Evolutionary conservation across 2,888 invertebrate species (phyloP).

Genomic region (Nemurella pictetii): DNA sequence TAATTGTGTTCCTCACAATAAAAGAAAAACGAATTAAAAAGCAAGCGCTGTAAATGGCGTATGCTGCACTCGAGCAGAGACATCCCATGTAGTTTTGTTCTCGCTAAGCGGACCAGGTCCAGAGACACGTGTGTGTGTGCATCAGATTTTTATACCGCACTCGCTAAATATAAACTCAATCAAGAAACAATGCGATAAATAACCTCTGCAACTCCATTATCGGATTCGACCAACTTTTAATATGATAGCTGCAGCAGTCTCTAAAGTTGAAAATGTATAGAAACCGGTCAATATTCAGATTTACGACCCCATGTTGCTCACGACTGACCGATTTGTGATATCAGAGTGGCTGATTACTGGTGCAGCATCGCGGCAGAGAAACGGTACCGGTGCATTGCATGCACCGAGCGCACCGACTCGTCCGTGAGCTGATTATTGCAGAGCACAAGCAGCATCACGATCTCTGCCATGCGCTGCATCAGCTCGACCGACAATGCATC

Average conservation of each 20-base stretch:
- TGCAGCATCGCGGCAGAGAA: not conserved
- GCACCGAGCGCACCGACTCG: not conserved
- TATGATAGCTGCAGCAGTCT: not conserved
- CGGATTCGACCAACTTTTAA: not conserved
- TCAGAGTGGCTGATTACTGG: not conserved
- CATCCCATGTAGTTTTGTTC: not conserved
- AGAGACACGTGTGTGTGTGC: not conserved
- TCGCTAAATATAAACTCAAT: not conserved
- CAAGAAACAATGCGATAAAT: too few species aligned
- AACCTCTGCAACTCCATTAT: too few species aligned
- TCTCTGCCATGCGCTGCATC: too few species aligned
- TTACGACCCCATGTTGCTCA: not conserved
- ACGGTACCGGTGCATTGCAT: not conserved
- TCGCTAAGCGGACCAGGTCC: not conserved
- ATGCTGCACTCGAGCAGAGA: not conserved
- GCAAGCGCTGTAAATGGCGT: not conserved
- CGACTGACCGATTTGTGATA: not conserved
- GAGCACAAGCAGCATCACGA: not conserved
- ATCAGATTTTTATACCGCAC: not conserved
- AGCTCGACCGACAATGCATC: not conserved
- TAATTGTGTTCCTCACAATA: not conserved
- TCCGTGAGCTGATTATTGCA: not conserved
- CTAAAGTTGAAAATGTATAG: not conserved
- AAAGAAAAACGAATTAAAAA: not conserved
- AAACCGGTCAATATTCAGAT: not conserved